Evolutionary conservation across 1,140 invertebrate species (phyloP), one percentile per base, ranked within the genome.

Genomic region (Ruditapes philippinarum): DNA sequence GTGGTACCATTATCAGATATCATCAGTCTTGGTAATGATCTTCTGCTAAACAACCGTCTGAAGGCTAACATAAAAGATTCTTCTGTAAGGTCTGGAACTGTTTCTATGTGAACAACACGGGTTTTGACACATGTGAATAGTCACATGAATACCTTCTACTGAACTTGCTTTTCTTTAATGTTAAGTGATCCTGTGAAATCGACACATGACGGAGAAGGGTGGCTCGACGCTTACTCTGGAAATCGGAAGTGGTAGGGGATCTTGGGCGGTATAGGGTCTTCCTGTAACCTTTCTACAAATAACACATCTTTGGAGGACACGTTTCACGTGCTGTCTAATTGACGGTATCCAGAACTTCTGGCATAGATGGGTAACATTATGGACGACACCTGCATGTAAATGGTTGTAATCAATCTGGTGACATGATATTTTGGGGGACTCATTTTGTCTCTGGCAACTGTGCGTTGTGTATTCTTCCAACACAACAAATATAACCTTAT

Each of bases 1-100:
- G 83, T 86, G 19, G 83, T 76, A 51, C 45, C 83, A 38, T 86
- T 86, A 25, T 86, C 68, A 14, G 68, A 74, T 11, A 86, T 74
- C 73, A 87, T 42, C 14, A 68, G 11, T 31, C 19, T 60, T 22
- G 85, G 70, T 76, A 78, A 28, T 17, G 51, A 87, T 51, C 33
- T 78, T 19, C 85, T n/a, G 54, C 51, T 68, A 14, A 25, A 40
- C 22, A 87, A 87, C 62, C 54, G 33, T 22, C 73, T 28, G 54
- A 79, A 79, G 22, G 73, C 49, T 11, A 45, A 25, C 25, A 89
- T 5, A 40, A 87, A 87, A 17, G 70, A 22, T 28, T 78, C 51
- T 65, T 38, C 31, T 31, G 85, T 28, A 11, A 81, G 33, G 49
- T 42, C 33, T 14, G 22, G 22, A 19, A 79, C 74, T n/a, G 79